Evolutionary conservation across 2,797 vertebrate genomes (phyloP).

Genomic region (Sebastes alutus): DNA sequence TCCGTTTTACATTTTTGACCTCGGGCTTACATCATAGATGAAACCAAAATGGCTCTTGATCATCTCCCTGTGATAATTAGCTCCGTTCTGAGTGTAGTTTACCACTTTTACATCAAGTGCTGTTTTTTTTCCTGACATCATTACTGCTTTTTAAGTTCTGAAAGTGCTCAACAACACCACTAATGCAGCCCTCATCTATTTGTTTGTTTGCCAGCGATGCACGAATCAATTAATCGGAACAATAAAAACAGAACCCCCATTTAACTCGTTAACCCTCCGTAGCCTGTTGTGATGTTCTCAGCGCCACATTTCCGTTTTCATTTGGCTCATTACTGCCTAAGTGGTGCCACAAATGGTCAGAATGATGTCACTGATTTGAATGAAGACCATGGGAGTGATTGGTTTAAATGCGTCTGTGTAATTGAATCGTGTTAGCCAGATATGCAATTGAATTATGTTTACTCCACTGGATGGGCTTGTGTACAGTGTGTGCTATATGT

Average conservation of each 20-base stretch:
- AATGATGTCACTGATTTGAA: constrained; percentile 83
- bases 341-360: constrained; percentile 81
- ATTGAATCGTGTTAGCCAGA: constrained; percentile 83
- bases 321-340: constrained; percentile 81
- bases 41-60: constrained; percentile 53
- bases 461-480: constrained; percentile 76
- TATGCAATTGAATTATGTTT: constrained; percentile 85
- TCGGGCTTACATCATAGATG: constrained; percentile 31
- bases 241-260: constrained; percentile 69
- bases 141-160: constrained; percentile 24
- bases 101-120: constrained; percentile 30
- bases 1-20: constrained; percentile 54
- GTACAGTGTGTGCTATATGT: constrained; percentile 44
- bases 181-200: constrained; percentile 44
- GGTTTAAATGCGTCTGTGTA: constrained; percentile 82
- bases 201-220: constrained; percentile 57
- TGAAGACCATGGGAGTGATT: constrained; percentile 81
- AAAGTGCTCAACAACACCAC: constrained; percentile 16
- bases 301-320: constrained; percentile 78
- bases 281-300: constrained; percentile 70
- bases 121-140: neutral
- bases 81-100: constrained; percentile 18
- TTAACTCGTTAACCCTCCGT: constrained; percentile 72
- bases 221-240: constrained; percentile 68
- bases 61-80: constrained; percentile 34